These are phyloP conservation scores for Philereme transversata DNA, from an alignment of 2,888 invertebrate species.

Conservation along the genomic window DNA sequence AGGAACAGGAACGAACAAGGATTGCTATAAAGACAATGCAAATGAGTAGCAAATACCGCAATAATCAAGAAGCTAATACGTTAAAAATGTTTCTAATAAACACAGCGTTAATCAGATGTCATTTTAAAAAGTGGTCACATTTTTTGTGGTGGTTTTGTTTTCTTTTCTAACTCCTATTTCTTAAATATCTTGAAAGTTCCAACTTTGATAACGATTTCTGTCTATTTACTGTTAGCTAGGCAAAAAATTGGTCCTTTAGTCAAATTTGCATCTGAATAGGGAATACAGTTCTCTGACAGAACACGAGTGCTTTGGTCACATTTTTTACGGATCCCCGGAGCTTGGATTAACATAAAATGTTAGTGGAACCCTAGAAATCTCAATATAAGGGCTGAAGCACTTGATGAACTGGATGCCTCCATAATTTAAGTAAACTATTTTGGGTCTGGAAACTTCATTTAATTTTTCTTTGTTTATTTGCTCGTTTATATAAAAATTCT, in stretches of 20 bases:
- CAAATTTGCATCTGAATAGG: constrained; percentile 68
- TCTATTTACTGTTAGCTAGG: constrained; percentile 53
- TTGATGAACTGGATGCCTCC: constrained; percentile 50
- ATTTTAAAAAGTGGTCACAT: too few species aligned
- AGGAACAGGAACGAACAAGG: too few species aligned
- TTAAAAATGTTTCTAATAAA: too few species aligned
- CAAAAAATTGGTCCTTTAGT: constrained; percentile 65
- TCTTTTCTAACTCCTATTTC: too few species aligned
- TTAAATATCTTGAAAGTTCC: too few species aligned
- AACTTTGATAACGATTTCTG: not conserved
- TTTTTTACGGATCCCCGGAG: constrained; percentile 57
- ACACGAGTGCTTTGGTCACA: constrained; percentile 53
- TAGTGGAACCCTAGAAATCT: constrained; percentile 55
- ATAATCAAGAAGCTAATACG: too few species aligned
- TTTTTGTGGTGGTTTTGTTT: too few species aligned
- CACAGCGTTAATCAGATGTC: too few species aligned
- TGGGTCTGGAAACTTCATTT: constrained; percentile 38
- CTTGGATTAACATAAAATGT: constrained; percentile 70
- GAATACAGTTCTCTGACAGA: constrained; percentile 51
- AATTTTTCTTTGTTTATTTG: constrained; percentile 13
- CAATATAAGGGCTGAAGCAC: constrained; percentile 53
- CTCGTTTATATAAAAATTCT: too few species aligned
- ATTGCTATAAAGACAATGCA: too few species aligned
- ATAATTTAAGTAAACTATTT: constrained; percentile 37
- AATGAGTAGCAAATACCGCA: too few species aligned